A percentile compares a stretch with the other conserved stretches of the same genome.
These are phyloP conservation scores for Hirundichthys speculiger DNA, from an alignment of 2,113 vertebrate genomes.

Conservation along the genomic window DNA sequence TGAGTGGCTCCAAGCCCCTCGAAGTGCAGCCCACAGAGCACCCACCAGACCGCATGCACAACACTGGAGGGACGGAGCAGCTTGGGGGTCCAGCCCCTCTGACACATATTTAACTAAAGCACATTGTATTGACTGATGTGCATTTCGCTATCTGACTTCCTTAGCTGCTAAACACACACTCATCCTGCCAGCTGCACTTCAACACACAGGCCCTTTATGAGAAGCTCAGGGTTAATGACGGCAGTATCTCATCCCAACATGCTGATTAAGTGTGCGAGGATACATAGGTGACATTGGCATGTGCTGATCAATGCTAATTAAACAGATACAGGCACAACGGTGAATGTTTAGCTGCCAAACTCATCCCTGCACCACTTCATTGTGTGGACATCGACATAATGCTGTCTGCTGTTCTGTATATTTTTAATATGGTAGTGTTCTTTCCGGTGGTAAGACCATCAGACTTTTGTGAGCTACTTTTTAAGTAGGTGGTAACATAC, in stretches of 20 bases:
- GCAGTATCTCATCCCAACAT: constrained; percentile 55
- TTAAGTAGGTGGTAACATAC: constrained; percentile 48
- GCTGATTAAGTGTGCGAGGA: constrained; percentile 62
- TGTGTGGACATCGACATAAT: constrained; percentile 37
- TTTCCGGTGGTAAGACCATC: constrained; percentile 31
- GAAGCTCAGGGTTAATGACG: constrained; percentile 49
- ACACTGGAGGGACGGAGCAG: constrained; percentile 31
- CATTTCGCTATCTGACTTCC: constrained; percentile 31
- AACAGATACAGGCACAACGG: constrained; percentile 20
- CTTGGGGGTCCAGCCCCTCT: constrained; percentile 27
- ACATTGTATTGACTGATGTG: constrained; percentile 41
- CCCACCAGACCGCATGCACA: constrained; percentile 51
- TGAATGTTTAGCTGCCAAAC: constrained; percentile 23
- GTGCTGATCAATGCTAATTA: constrained; percentile 51
- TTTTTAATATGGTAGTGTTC: constrained; percentile 48
- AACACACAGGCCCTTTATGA: constrained; percentile 56
- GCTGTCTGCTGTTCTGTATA: constrained; percentile 32
- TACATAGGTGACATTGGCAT: constrained; percentile 48
- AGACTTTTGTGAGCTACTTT: constrained; percentile 25
- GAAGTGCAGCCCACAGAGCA: constrained; percentile 48
- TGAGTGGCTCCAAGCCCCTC: constrained; percentile 68
- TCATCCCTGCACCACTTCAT: constrained; percentile 1
- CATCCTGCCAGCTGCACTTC: constrained; percentile 50
- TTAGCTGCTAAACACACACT: constrained; percentile 27
- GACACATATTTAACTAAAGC: constrained; percentile 37